A percentile compares a stretch with the other conserved stretches of the same genome.
Conservation (phyloP, 2,113 vertebrate genomes). For the Xiphias gladius region DNA sequence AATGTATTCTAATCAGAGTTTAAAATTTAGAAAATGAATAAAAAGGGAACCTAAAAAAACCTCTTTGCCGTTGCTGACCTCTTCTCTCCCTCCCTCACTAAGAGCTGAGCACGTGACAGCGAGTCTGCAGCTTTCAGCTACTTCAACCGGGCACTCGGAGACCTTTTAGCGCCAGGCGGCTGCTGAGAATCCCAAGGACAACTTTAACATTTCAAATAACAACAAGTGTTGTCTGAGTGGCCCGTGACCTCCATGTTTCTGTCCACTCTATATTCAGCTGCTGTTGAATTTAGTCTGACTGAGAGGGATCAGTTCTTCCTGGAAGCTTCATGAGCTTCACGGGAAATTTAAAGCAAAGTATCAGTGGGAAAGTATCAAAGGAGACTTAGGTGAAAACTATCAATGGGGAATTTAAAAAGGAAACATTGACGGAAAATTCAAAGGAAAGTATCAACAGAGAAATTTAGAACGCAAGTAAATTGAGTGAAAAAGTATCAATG, state of each 20-base stretch:
- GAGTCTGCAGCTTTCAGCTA: neutral
- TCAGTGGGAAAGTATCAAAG: too few relatives aligned
- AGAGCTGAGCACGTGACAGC: too few relatives aligned
- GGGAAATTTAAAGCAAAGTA: too few relatives aligned
- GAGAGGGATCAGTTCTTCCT: conserved; percentile 28
- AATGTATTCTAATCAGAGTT: too few relatives aligned
- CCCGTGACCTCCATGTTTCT: neutral
- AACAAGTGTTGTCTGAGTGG: neutral
- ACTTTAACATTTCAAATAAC: neutral
- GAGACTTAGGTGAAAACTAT: too few relatives aligned
- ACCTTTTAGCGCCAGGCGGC: neutral
- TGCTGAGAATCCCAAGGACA: too few relatives aligned
- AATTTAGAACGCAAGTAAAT: too few relatives aligned
- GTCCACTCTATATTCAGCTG: neutral
- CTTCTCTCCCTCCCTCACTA: neutral
- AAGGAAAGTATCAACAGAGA: too few relatives aligned
- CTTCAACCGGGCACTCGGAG: neutral
- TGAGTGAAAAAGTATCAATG: too few relatives aligned
- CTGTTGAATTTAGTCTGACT: neutral
- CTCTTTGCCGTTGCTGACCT: neutral
- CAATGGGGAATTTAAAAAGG: too few relatives aligned
- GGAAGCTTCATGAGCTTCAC: conserved; percentile 3
- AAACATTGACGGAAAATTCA: too few relatives aligned
- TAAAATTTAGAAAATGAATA: neutral
- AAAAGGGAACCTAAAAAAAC: neutral